Evolutionary conservation across 2,797 vertebrate species (phyloP).

Genomic region (Sandelia bainsii): DNA sequence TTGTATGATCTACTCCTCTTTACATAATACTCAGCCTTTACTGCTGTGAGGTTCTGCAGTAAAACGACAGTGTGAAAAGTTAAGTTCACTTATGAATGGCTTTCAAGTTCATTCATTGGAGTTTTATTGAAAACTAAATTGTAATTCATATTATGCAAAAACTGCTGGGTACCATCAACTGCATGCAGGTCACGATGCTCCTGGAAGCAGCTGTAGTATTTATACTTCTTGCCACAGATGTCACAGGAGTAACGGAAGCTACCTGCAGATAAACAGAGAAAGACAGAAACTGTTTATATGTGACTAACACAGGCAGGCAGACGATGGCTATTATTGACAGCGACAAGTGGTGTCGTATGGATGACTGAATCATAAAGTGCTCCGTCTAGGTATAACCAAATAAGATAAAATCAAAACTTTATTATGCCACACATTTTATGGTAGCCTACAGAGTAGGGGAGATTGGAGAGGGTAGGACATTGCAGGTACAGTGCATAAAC

Average conservation of each 20-base stretch:
- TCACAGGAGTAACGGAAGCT: conserved; percentile 99
- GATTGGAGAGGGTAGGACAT: neutral
- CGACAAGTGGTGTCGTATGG: neutral
- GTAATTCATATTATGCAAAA: conserved; percentile 34
- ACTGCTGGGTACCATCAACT: conserved; percentile 89
- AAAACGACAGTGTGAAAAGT: conserved; percentile 14
- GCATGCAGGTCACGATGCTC: conserved; percentile 98
- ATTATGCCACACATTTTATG: conserved; percentile 2
- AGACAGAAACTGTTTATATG: conserved; percentile 11
- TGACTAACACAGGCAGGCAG: conserved; percentile 3
- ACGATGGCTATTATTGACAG: conserved; percentile 1
- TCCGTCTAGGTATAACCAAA: neutral
- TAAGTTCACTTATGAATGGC: conserved; percentile 12
- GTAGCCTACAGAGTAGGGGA: neutral
- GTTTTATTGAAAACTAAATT: conserved; percentile 22
- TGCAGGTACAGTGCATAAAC: neutral
- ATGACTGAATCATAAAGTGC: neutral
- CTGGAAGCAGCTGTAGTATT: conserved; percentile 99
- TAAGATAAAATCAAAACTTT: neutral
- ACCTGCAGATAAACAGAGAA: conserved; percentile 80
- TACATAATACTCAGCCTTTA: conserved; percentile 6
- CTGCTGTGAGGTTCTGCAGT: conserved; percentile 2
- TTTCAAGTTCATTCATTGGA: conserved; percentile 9
- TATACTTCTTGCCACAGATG: conserved; percentile 99
- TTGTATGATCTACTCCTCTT: neutral